Percentiles rank a stretch among this genome's conserved stretches.
Evolutionary conservation across 1,140 invertebrate genomes (phyloP).

Genomic region (Schlechtendalia chinensis): DNA sequence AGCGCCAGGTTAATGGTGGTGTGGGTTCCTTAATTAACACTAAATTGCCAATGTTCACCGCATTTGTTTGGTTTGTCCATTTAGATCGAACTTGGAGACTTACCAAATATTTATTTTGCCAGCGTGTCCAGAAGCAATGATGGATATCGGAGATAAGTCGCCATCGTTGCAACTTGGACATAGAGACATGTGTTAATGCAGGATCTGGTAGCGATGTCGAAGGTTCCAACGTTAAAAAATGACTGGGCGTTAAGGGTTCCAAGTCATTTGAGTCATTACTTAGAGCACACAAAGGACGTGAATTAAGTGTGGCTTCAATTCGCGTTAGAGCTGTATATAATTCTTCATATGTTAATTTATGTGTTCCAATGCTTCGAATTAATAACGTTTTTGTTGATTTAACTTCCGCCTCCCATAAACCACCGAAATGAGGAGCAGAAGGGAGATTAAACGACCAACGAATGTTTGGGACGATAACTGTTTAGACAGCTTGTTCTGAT

Average conservation of each 20-base stretch:
- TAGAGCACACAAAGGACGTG: conserved; percentile 55
- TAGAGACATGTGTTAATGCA: conserved; percentile 1
- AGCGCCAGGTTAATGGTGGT: conserved; percentile 51
- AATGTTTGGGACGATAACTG: no score
- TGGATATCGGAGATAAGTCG: conserved; percentile 51
- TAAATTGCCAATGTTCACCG: neutral
- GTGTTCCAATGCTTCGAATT: conserved; percentile 52
- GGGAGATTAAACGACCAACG: no score
- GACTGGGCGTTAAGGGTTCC: conserved; percentile 53
- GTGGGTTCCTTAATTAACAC: conserved; percentile 38
- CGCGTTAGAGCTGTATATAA: conserved; percentile 52
- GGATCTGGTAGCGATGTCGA: conserved; percentile 45
- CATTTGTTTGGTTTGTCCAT: conserved; percentile 50
- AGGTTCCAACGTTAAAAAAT: conserved; percentile 53
- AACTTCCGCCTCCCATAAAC: no score
- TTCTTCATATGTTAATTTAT: conserved; percentile 54
- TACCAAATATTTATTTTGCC: conserved; percentile 53
- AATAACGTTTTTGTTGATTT: conserved; percentile 55
- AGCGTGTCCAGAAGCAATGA: conserved; percentile 54
- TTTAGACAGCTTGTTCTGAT: no score
- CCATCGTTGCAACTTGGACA: conserved; percentile 51
- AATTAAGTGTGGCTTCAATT: conserved; percentile 55
- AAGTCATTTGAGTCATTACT: conserved; percentile 54
- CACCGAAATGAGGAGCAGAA: no score
- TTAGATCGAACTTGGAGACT: conserved; percentile 54